Conservation (phyloP, 2,888 invertebrate species). For the Lycophotia porphyrea region DNA sequence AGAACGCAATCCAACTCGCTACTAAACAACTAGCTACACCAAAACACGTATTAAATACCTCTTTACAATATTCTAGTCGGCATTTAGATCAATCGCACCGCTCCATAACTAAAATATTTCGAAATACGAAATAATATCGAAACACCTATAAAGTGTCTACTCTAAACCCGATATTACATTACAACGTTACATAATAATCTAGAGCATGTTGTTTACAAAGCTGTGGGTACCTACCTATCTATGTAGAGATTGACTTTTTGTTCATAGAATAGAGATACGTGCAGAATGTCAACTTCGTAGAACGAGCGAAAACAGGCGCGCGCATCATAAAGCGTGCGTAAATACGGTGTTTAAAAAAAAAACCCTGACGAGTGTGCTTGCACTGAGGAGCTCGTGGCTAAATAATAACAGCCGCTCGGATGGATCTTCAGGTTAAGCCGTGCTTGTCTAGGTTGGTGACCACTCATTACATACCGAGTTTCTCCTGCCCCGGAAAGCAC, state of each 20-base stretch:
- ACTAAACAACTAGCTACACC: not conserved
- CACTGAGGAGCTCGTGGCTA: too few species aligned
- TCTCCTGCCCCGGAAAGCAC: too few species aligned
- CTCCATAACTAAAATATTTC: conserved; percentile 23
- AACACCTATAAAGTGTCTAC: conserved; percentile 17
- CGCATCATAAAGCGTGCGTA: not conserved
- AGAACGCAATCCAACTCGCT: not conserved
- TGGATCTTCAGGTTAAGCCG: too few species aligned
- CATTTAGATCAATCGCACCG: conserved; percentile 34
- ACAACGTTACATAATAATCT: conserved; percentile 52
- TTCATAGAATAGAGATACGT: not conserved
- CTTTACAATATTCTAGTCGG: not conserved
- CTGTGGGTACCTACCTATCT: conserved; percentile 30
- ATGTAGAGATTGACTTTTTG: conserved; percentile 17
- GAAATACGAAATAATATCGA: conserved; percentile 21
- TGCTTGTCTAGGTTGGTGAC: too few species aligned
- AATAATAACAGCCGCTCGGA: too few species aligned
- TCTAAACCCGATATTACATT: conserved; percentile 36
- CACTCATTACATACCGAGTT: too few species aligned
- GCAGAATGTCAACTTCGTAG: not conserved
- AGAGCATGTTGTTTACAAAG: conserved; percentile 50
- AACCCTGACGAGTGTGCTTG: not conserved
- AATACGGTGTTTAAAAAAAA: not conserved
- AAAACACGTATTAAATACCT: not conserved
- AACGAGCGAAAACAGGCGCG: not conserved